These are phyloP conservation scores for Ptilonorhynchus violaceus DNA, from an alignment of 2,113 vertebrate species.

Conservation along the genomic window DNA sequence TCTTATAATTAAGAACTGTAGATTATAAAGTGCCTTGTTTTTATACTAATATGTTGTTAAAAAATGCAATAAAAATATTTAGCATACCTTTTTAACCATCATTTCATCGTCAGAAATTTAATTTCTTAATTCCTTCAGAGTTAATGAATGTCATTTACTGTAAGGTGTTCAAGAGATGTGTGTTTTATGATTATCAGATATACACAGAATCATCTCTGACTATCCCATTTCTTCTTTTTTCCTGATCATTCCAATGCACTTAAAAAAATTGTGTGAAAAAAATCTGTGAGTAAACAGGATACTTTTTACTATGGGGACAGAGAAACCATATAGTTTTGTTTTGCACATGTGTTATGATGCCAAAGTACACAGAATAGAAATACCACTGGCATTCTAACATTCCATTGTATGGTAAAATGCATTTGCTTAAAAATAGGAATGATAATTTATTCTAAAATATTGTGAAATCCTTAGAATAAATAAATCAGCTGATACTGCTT, in stretches of 20 bases:
- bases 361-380: not conserved
- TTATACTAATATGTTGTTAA: not conserved
- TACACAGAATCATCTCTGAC: not conserved
- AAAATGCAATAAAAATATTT: not conserved
- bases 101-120: not conserved
- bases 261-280: not conserved
- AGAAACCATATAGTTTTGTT: slow-evolving; percentile 32
- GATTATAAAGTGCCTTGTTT: not conserved
- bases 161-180: not conserved
- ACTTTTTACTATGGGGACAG: not conserved
- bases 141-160: not conserved
- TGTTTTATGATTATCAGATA: not conserved
- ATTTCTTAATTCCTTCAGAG: not conserved
- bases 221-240: not conserved
- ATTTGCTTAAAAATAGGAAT: not conserved
- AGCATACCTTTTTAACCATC: not conserved
- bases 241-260: not conserved
- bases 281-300: not conserved
- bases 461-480: slow-evolving; percentile 25
- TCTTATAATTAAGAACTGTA: not conserved
- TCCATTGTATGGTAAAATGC: not conserved
- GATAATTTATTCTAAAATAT: slow-evolving; percentile 22
- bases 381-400: not conserved
- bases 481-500: slow-evolving; percentile 16
- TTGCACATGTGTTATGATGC: not conserved